These are phyloP conservation scores for Caradrina kadenii DNA, from an alignment of 2,888 invertebrate species.

Conservation along the genomic window DNA sequence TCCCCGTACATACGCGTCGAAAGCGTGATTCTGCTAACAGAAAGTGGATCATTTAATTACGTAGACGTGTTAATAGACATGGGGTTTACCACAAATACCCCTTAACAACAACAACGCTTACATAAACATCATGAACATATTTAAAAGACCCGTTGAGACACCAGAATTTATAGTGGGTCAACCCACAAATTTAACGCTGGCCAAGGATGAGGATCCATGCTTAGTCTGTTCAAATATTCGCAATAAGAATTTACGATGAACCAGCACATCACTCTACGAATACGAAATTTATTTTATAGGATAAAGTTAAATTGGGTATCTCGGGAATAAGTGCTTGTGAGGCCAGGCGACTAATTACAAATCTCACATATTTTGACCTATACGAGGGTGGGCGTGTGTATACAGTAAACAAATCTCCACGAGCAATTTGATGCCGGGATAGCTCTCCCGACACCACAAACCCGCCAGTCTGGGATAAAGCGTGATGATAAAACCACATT, in stretches of 20 bases:
- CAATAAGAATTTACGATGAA: conserved; percentile 46
- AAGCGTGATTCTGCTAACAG: conserved; percentile 62
- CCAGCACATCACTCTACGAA: conserved; percentile 9
- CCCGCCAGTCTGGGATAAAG: conserved; percentile 44
- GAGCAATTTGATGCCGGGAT: conserved; percentile 53
- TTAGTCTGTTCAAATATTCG: conserved; percentile 39
- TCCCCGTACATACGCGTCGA: conserved; percentile 61
- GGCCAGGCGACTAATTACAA: conserved; percentile 53
- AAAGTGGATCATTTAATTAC: conserved; percentile 73
- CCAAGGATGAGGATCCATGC: conserved; percentile 19
- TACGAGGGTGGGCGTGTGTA: conserved; percentile 1
- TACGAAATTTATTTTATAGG: conserved; percentile 33
- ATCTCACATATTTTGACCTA: conserved; percentile 47
- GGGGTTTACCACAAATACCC: conserved; percentile 44
- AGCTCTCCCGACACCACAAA: conserved; percentile 52
- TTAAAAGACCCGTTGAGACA: conserved; percentile 41
- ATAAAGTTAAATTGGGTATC: conserved; percentile 42
- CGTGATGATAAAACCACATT: conserved; percentile 65
- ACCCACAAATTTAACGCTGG: conserved; percentile 38
- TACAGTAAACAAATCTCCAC: conserved; percentile 58
- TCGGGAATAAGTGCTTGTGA: conserved; percentile 28
- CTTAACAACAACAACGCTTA: conserved; percentile 36
- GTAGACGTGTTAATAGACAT: conserved; percentile 59
- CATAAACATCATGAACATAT: conserved; percentile 45
- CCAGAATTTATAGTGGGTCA: conserved; percentile 46